phyloP scores from a whole-genome alignment of 2,113 vertebrate genomes.

The Gadus macrocephalus region DNA sequence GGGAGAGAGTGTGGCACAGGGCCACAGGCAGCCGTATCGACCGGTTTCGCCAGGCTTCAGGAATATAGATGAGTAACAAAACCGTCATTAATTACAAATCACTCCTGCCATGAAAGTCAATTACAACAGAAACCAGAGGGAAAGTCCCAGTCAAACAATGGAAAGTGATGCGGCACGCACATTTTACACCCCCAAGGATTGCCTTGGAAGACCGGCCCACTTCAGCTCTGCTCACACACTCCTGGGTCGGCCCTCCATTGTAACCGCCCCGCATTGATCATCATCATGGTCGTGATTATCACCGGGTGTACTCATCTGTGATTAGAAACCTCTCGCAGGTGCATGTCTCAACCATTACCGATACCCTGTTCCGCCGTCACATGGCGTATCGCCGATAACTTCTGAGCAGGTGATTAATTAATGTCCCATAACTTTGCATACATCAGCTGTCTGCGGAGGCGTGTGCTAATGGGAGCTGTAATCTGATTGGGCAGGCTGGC shows the following conservation, averaged over 20 bases:
- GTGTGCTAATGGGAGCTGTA: conserved; percentile 11
- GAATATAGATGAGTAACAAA: conserved; percentile 69
- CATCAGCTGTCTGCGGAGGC: conserved; percentile 45
- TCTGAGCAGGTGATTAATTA: conserved; percentile 55
- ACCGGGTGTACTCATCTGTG: conserved; percentile 25
- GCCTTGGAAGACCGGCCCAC: not conserved
- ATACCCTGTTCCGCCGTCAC: conserved; percentile 60
- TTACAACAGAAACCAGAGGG: conserved; percentile 51
- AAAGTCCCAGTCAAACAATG: conserved; percentile 57
- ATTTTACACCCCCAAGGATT: conserved; percentile 17
- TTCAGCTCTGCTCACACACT: not conserved
- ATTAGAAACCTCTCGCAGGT: conserved; percentile 52
- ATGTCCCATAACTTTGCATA: conserved; percentile 34
- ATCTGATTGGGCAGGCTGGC: conserved; percentile 26
- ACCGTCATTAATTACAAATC: conserved; percentile 73
- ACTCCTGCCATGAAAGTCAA: conserved; percentile 69
- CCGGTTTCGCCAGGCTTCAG: conserved; percentile 61
- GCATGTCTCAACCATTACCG: conserved; percentile 57
- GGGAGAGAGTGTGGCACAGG: conserved; percentile 22
- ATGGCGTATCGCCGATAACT: conserved; percentile 55
- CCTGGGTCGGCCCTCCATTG: not conserved
- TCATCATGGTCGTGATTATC: conserved; percentile 3
- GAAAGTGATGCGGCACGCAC: conserved; percentile 48
- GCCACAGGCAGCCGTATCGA: conserved; percentile 64
- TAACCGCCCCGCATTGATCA: conserved; percentile 15